A percentile compares a stretch with the other conserved stretches of the same genome.
These are phyloP conservation scores for Conger conger DNA, from an alignment of 2,113 vertebrate species.

Conservation along the genomic window DNA sequence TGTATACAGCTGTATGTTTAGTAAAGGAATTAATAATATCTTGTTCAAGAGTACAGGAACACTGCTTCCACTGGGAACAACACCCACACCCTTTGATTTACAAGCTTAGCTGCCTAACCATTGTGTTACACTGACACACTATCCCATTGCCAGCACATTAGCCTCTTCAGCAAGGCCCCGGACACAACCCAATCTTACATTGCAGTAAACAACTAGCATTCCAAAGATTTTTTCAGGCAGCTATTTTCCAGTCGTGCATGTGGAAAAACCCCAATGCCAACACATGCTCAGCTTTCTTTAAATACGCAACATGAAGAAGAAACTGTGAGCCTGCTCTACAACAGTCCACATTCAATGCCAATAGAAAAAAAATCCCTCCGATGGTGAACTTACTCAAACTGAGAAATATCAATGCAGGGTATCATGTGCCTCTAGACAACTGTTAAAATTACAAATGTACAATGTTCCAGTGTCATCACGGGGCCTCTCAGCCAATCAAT, in stretches of 20 bases:
- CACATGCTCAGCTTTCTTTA: background rate
- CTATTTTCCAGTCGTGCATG: background rate
- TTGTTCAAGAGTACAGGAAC: background rate
- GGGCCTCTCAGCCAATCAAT: background rate
- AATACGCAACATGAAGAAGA: background rate
- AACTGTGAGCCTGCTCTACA: background rate
- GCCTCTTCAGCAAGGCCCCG: background rate
- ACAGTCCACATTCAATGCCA: background rate
- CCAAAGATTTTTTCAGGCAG: slow-evolving; percentile 35
- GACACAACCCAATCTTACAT: background rate
- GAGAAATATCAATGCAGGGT: background rate
- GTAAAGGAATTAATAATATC: background rate
- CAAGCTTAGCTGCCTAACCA: too few species aligned
- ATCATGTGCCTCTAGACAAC: background rate
- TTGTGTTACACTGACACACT: too few species aligned
- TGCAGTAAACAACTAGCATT: slow-evolving; percentile 35
- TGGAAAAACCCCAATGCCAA: background rate
- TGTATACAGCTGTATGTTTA: too few species aligned
- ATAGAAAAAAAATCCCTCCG: background rate
- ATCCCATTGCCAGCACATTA: background rate
- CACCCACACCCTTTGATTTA: too few species aligned
- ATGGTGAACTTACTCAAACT: background rate
- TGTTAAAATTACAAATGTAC: background rate
- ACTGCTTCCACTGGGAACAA: too few species aligned
- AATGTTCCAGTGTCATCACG: background rate